These are phyloP conservation scores for Elegia similella DNA, from an alignment of 2,888 invertebrate genomes.

Conservation along the genomic window DNA sequence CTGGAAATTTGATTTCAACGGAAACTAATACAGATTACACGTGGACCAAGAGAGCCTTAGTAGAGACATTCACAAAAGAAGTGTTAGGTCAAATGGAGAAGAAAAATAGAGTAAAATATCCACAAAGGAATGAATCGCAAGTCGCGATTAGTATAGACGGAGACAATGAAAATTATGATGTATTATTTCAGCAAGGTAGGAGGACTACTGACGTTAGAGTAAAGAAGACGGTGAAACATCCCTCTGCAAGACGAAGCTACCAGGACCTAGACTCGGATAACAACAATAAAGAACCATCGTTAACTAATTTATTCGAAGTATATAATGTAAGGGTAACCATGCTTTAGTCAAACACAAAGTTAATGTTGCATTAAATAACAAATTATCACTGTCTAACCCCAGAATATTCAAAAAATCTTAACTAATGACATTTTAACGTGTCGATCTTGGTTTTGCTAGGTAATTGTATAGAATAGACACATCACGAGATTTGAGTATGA, in stretches of 20 bases:
- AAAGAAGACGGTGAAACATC: conserved; percentile 43
- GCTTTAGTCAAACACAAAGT: neutral
- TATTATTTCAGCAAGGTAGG: conserved; percentile 45
- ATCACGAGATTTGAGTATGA: too few relatives aligned
- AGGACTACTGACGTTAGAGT: conserved; percentile 45
- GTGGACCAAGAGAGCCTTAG: conserved; percentile 48
- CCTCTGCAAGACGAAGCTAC: conserved; percentile 23
- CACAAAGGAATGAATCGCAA: conserved; percentile 43
- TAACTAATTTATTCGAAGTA: neutral
- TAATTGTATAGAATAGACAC: too few relatives aligned
- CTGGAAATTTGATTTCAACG: neutral
- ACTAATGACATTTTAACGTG: too few relatives aligned
- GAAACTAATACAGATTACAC: conserved; percentile 42
- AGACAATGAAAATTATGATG: conserved; percentile 54
- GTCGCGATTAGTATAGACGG: conserved; percentile 57
- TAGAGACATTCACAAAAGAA: conserved; percentile 50
- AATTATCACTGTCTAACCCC: too few relatives aligned
- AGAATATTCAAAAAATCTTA: too few relatives aligned
- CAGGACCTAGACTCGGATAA: neutral
- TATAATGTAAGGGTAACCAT: neutral
- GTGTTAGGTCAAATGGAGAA: conserved; percentile 34
- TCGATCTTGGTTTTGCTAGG: too few relatives aligned
- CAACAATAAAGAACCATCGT: neutral
- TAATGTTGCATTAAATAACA: too few relatives aligned
- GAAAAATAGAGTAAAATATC: conserved; percentile 24